Evolutionary conservation across 2,888 invertebrate species (phyloP).

Genomic region (Tachina fera): DNA sequence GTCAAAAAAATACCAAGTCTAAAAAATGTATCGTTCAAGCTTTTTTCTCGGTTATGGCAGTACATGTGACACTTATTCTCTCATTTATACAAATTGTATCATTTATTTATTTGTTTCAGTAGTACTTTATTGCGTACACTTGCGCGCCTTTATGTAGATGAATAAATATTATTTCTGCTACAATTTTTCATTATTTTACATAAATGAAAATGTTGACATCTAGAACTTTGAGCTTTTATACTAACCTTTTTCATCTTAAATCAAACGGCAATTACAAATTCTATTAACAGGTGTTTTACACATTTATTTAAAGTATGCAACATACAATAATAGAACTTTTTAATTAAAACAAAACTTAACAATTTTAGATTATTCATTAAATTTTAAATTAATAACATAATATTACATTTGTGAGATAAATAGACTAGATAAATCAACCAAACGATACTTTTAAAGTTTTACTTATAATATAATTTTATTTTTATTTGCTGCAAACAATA

Average conservation of each 20-base stretch:
- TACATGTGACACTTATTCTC: no score
- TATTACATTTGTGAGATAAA: slow-evolving; percentile 16
- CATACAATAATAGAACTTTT: slow-evolving; percentile 52
- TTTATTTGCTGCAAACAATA: slow-evolving; percentile 27
- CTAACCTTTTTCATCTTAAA: slow-evolving; percentile 25
- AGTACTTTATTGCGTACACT: no score
- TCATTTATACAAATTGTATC: no score
- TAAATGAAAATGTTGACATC: no score
- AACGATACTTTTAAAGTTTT: slow-evolving; percentile 31
- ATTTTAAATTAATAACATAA: slow-evolving; percentile 42
- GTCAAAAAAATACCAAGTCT: no score
- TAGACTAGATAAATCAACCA: slow-evolving; percentile 39
- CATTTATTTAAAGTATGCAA: slow-evolving; percentile 68
- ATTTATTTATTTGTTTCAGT: no score
- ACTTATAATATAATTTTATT: neutral
- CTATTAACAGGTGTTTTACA: slow-evolving; percentile 54
- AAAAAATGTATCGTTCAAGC: no score
- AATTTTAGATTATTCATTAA: slow-evolving; percentile 13
- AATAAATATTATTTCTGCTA: no score
- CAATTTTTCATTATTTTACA: no score
- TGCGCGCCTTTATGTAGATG: no score
- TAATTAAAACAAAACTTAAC: slow-evolving; percentile 54
- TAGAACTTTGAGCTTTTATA: neutral
- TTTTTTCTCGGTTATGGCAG: no score
- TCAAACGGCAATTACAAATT: slow-evolving; percentile 12